Evolutionary conservation across 1,140 invertebrate genomes (phyloP), one percentile per base, ranked within the genome.

Genomic region (Drosophila watanabei): DNA sequence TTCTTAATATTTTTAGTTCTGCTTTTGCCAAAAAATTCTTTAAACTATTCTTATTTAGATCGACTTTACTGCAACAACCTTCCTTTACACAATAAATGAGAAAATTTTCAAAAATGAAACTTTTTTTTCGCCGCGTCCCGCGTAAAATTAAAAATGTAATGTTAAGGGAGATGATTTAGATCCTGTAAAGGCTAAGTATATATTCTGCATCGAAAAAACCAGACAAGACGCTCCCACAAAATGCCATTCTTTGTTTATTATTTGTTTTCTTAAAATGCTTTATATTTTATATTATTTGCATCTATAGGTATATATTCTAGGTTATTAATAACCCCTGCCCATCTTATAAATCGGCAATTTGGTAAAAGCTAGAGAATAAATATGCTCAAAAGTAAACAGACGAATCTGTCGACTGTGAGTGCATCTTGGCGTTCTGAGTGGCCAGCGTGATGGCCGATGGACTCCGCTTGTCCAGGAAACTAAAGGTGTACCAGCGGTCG

Each of bases 401-500:
- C 11, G 87, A 82, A 20, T 89, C 61, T 9, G 56, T 69, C 1
- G 72, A 85, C 24, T 54, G 68, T 6, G 80, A 77, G 14, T 71
- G 51, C 7, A 66, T 77, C 39, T 80, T 82, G 11, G n/a, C 39
- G 18, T 43, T 72, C 1, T 52, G 48, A 2, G 61, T 32, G 9
- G 80, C 52, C 28, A 92, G 58, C 4, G 71, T 77, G 32, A 71
- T 57, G 24, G 77, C 78, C 5, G 91, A 92, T 49, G 79, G 76
- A 0, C 82, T 78, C 1, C 91, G 91, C 35, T 75, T 75, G 37
- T 92, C 85, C 63, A 90, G 49, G 48, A 84, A 92, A 35, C 82
- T 90, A 16, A 92, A 92, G 16, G 60, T 79, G 41, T 78, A 92
- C 91, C 91, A 92, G 14, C 71, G 82, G 57, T 95, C 94, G 51